Evolutionary conservation across 2,113 vertebrate species (phyloP).

Genomic region (Hyla sarda): DNA sequence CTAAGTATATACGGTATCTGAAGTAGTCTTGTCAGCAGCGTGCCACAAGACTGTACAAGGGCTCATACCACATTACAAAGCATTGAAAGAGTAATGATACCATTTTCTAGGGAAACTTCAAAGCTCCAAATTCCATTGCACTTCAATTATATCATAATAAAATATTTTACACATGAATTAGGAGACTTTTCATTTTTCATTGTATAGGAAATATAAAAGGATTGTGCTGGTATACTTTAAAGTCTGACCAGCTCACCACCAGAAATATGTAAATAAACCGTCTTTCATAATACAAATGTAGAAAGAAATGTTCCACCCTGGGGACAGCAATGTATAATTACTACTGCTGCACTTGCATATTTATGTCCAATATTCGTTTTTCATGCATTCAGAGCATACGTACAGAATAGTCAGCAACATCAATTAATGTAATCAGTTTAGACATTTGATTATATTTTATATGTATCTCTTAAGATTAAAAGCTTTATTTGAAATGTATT

Average conservation of each 20-base stretch:
- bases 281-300: not conserved
- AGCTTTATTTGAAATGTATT: too few species aligned
- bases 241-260: not conserved
- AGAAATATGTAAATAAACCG: not conserved
- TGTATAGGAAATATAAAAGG: not conserved
- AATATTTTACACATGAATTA: conserved; percentile 19
- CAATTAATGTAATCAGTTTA: not conserved
- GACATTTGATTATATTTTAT: not conserved
- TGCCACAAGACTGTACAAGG: not conserved
- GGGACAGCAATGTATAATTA: conserved; percentile 10
- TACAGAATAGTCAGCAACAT: not conserved
- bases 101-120: conserved; percentile 2
- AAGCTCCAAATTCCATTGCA: not conserved
- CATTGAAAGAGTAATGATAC: conserved; percentile 9
- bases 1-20: too few species aligned
- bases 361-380: not conserved
- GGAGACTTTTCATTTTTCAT: not conserved
- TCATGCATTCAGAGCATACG: not conserved
- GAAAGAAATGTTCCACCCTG: not conserved
- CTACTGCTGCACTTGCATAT: not conserved
- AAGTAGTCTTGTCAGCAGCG: too few species aligned
- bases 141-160: conserved; percentile 12
- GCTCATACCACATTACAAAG: conserved; percentile 3
- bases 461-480: not conserved
- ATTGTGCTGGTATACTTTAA: not conserved